Evolutionary conservation across 2,113 vertebrate genomes (phyloP).

Genomic region (Marmota monax): DNA sequence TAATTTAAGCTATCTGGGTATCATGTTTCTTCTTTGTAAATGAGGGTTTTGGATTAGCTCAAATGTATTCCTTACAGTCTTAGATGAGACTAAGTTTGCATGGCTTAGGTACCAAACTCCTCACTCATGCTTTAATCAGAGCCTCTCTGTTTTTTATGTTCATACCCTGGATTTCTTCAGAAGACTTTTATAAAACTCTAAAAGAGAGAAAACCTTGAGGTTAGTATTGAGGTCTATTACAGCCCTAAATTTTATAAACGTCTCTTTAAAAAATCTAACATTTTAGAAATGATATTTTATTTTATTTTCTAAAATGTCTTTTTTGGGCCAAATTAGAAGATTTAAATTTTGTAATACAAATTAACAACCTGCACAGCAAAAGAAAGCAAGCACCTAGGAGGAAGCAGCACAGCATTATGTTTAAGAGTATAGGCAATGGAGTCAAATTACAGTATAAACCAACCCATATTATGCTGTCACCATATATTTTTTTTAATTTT

Average conservation of each 20-base stretch:
- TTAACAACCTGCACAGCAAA: neutral
- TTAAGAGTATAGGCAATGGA: neutral
- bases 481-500: too few relatives aligned
- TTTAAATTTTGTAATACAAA: neutral
- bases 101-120: neutral
- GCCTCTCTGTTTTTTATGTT: neutral
- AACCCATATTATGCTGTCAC: neutral
- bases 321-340: neutral
- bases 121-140: neutral
- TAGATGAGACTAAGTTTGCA: slow-evolving; percentile 4
- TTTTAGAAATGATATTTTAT: neutral
- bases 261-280: slow-evolving; percentile 42
- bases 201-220: neutral
- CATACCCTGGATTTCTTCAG: neutral
- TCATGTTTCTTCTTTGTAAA: slow-evolving; percentile 3
- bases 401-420: neutral
- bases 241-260: slow-evolving; percentile 39
- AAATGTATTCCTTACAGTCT: neutral
- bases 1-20: neutral
- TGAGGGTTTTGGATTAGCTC: neutral
- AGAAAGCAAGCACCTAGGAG: neutral
- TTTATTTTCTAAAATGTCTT: slow-evolving; percentile 31
- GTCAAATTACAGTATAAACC: neutral
- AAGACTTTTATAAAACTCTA: slow-evolving; percentile 17
- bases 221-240: neutral